Percentiles rank a stretch among this genome's conserved stretches.
phyloP scores from a whole-genome alignment of 2,888 invertebrate genomes.

The Acleris literana region DNA sequence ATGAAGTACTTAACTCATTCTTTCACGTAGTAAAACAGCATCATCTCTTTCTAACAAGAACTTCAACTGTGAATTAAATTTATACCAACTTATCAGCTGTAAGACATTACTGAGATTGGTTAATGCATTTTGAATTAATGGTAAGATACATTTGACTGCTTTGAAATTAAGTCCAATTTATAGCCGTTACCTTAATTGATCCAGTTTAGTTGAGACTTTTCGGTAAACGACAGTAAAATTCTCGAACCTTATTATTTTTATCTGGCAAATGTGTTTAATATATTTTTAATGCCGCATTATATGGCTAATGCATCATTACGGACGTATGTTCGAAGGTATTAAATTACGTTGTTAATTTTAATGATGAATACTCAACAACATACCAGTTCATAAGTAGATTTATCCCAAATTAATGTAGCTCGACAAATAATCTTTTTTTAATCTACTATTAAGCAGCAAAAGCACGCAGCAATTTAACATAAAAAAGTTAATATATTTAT shows the following conservation, averaged over 20 bases:
- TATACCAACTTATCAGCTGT: conserved; percentile 18
- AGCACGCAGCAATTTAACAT: too few relatives aligned
- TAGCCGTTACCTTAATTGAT: conserved; percentile 23
- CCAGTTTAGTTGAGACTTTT: conserved; percentile 14
- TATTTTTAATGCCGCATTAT: not conserved
- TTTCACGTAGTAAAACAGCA: not conserved
- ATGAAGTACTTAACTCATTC: not conserved
- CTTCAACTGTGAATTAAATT: not conserved
- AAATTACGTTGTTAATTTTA: too few relatives aligned
- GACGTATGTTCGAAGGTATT: too few relatives aligned
- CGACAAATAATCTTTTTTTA: too few relatives aligned
- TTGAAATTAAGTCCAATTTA: conserved; percentile 26
- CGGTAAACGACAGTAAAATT: not conserved
- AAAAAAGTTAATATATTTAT: too few relatives aligned
- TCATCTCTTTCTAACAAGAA: not conserved
- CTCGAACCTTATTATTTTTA: not conserved
- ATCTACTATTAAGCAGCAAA: too few relatives aligned
- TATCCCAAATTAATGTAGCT: too few relatives aligned
- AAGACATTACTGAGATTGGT: conserved; percentile 23
- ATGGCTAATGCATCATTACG: too few relatives aligned
- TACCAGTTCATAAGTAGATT: too few relatives aligned
- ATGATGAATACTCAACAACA: too few relatives aligned
- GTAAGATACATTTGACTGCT: conserved; percentile 30
- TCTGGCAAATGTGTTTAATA: not conserved
- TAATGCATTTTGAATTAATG: conserved; percentile 34